Evolutionary conservation across 2,113 vertebrate species (phyloP).

Genomic region (Oreocharis arfaki): DNA sequence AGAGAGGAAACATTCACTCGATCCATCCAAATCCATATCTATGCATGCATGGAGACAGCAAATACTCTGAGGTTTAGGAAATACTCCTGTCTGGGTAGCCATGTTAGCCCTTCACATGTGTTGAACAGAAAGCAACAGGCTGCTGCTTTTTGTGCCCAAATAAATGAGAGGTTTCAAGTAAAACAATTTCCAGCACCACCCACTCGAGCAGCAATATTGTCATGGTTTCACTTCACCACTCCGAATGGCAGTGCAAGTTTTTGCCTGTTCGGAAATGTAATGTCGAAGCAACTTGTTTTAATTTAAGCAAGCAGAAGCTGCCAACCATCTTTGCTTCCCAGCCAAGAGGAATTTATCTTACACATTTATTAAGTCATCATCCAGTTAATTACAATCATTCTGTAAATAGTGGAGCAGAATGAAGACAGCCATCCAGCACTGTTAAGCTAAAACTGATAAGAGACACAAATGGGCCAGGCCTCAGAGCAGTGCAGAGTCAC

Average conservation of each 20-base stretch:
- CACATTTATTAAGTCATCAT: constrained; percentile 46
- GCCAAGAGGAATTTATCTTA: constrained; percentile 57
- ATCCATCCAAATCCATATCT: neutral
- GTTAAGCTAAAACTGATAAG: neutral
- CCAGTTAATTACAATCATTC: constrained; percentile 13
- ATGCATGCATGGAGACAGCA: neutral
- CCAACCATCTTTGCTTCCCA: constrained; percentile 33
- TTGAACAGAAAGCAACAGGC: neutral
- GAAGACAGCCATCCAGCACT: neutral
- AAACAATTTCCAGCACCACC: constrained; percentile 41
- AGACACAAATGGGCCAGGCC: neutral
- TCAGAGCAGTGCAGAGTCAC: neutral
- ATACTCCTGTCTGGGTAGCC: neutral
- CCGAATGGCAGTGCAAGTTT: constrained; percentile 19
- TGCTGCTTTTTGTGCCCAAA: neutral
- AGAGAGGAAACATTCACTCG: neutral
- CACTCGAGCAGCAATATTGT: constrained; percentile 3
- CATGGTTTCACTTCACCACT: constrained; percentile 22
- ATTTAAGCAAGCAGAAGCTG: constrained; percentile 43
- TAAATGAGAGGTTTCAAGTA: constrained; percentile 1
- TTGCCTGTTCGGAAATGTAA: constrained; percentile 55
- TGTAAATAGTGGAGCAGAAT: neutral
- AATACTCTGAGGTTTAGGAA: neutral
- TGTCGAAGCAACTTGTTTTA: constrained; percentile 64
- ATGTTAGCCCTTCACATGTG: neutral